A percentile compares a stretch with the other conserved stretches of the same genome.
Evolutionary conservation across 2,113 vertebrate species (phyloP).

Genomic region (Pandion haliaetus): DNA sequence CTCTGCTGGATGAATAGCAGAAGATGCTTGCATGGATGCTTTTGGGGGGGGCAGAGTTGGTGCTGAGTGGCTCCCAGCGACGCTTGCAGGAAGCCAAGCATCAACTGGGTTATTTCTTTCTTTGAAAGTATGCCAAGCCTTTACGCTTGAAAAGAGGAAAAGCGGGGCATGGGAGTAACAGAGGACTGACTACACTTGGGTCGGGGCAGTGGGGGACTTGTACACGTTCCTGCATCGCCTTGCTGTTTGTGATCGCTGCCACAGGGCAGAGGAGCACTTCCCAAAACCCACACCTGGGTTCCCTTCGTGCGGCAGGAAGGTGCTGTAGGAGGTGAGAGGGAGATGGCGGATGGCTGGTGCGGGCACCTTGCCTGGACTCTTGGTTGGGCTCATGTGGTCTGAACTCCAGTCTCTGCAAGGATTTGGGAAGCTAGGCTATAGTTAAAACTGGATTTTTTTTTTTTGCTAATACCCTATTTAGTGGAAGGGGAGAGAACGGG

Average conservation of each 20-base stretch:
- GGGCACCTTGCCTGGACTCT: not conserved
- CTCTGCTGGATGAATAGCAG: not conserved
- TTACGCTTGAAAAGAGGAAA: not conserved
- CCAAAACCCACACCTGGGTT: not conserved
- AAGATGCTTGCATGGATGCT: not conserved
- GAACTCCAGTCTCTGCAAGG: not conserved
- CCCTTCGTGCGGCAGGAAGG: fast-evolving
- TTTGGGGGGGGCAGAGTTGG: not conserved
- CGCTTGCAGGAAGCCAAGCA: not conserved
- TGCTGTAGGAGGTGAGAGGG: not conserved
- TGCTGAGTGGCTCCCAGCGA: not conserved
- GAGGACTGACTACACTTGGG: not conserved
- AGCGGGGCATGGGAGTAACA: not conserved
- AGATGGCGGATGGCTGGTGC: not conserved
- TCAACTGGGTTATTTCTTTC: fast-evolving
- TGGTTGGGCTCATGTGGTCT: not conserved
- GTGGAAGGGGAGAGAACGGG: not conserved
- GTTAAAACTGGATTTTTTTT: not conserved
- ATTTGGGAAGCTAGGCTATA: not conserved
- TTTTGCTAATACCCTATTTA: not conserved
- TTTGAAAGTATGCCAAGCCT: not conserved
- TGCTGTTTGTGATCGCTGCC: fast-evolving
- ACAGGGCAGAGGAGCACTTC: not conserved
- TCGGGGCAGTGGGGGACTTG: no score
- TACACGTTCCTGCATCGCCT: fast-evolving